Conservation (phyloP, 2,113 vertebrate species). For the Cyanocitta stelleri region DNA sequence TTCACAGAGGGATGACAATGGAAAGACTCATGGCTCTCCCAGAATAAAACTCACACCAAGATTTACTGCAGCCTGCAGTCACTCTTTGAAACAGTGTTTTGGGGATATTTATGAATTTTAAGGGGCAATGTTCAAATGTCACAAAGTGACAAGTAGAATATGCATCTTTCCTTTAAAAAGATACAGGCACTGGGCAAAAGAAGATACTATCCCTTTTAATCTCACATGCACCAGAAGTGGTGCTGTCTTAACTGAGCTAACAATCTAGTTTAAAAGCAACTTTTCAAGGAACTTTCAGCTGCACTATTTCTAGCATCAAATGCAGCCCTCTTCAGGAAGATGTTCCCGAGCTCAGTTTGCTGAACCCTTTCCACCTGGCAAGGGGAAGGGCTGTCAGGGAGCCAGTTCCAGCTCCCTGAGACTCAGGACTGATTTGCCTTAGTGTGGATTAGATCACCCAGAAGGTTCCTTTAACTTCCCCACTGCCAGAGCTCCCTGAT, state of each 20-base stretch:
- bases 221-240: background rate
- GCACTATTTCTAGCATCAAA: background rate
- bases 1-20: background rate
- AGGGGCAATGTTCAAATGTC: background rate
- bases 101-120: background rate
- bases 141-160: background rate
- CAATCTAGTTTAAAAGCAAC: background rate
- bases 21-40: background rate
- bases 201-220: background rate
- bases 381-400: background rate
- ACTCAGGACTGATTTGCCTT: background rate
- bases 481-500: background rate
- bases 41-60: background rate
- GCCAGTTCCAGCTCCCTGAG: background rate
- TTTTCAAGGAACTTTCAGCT: background rate
- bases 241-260: background rate
- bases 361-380: conserved; percentile 30
- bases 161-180: background rate
- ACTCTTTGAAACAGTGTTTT: background rate
- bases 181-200: background rate
- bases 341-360: background rate
- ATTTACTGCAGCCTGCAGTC: background rate
- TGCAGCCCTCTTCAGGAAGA: background rate
- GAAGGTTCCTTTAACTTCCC: background rate
- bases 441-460: background rate